Evolutionary conservation across 2,113 vertebrate genomes (phyloP).

Genomic region (Varanus salvator): DNA sequence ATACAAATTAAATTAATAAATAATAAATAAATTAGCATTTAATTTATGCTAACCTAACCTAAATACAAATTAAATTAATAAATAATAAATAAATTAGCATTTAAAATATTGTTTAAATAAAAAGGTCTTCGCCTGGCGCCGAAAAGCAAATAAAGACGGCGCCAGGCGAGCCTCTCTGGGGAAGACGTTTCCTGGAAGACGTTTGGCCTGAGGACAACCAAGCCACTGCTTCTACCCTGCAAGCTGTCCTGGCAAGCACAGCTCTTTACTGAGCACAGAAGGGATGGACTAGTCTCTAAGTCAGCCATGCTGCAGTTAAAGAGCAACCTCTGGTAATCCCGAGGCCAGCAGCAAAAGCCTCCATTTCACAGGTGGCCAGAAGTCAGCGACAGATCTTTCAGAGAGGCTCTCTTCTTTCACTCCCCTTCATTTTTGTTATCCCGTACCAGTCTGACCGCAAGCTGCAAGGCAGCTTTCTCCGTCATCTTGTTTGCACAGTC

Average conservation of each 20-base stretch:
- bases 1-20: too few species aligned
- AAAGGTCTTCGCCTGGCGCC: too few species aligned
- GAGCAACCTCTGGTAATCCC: background rate
- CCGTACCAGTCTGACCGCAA: slow-evolving; percentile 85
- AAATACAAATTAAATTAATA: too few species aligned
- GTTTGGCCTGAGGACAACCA: too few species aligned
- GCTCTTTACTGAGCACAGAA: background rate
- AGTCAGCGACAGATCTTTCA: rapidly evolving
- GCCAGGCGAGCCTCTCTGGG: too few species aligned
- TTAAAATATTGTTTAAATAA: too few species aligned
- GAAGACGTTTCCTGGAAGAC: too few species aligned
- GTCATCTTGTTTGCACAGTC: slow-evolving; percentile 66
- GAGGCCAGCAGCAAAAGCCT: background rate
- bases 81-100: too few species aligned
- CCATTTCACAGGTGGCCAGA: background rate
- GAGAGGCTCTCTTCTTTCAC: background rate
- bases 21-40: too few species aligned
- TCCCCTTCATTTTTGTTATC: background rate
- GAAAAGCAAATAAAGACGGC: too few species aligned
- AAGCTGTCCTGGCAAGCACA: background rate
- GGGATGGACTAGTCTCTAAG: background rate
- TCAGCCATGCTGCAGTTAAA: background rate
- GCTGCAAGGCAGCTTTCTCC: slow-evolving; percentile 84
- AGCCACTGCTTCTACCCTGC: background rate
- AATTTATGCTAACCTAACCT: too few species aligned